Conservation (phyloP, 2,113 vertebrate genomes). For the Camelus bactrianus region DNA sequence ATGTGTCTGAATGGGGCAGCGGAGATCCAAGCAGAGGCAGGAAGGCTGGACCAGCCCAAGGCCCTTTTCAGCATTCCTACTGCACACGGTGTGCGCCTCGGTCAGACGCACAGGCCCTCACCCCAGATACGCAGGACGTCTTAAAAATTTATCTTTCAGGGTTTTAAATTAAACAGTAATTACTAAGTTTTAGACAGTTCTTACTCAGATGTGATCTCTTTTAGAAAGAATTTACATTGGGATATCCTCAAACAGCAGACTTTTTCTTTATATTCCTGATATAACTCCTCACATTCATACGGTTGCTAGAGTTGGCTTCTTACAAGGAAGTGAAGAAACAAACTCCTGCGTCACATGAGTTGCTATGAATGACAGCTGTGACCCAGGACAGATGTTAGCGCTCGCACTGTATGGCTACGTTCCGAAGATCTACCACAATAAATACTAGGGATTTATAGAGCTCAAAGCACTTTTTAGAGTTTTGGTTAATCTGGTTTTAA, state of each 20-base stretch:
- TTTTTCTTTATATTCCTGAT: neutral
- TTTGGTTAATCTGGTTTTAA: conserved; percentile 4
- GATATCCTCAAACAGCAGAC: neutral
- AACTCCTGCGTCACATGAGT: neutral
- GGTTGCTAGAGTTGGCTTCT: neutral
- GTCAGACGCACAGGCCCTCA: neutral
- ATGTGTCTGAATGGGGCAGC: neutral
- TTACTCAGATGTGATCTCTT: neutral
- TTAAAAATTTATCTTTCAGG: neutral
- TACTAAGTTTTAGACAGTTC: neutral
- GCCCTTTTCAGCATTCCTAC: neutral
- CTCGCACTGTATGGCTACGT: conserved; percentile 24
- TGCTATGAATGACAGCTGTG: neutral
- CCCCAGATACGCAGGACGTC: neutral
- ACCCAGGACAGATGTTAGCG: neutral
- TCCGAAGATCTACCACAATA: neutral
- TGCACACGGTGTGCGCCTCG: rapidly evolving
- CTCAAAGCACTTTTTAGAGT: conserved; percentile 17
- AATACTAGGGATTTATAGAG: neutral
- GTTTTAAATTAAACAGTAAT: neutral
- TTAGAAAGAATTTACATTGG: neutral
- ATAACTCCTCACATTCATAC: neutral
- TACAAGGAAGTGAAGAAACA: neutral
- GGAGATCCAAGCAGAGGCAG: neutral
- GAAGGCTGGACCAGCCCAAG: neutral